phyloP scores from a whole-genome alignment of 2,888 invertebrate species.

The Diarsia brunnea region DNA sequence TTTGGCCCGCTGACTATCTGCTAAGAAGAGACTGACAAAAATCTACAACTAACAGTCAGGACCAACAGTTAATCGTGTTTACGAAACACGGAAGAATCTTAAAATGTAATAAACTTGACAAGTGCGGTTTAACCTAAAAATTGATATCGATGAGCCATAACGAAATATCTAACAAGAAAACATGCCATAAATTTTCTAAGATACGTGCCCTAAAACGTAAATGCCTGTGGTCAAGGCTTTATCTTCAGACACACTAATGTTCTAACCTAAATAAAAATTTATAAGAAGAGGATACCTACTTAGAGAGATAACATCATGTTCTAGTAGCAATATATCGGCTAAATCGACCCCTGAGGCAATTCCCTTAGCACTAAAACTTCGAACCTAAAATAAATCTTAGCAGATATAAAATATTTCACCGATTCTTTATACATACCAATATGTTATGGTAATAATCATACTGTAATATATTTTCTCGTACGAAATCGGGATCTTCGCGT shows the following conservation, averaged over 20 bases:
- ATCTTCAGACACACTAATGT: constrained; percentile 6
- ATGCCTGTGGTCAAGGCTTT: constrained; percentile 12
- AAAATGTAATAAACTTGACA: neutral
- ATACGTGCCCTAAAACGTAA: neutral
- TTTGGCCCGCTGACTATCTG: no score
- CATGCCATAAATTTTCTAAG: neutral
- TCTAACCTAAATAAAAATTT: constrained; percentile 5
- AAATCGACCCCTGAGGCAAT: constrained; percentile 33
- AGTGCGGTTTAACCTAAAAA: neutral
- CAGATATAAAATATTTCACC: constrained; percentile 53
- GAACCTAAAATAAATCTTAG: constrained; percentile 48
- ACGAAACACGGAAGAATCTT: neutral
- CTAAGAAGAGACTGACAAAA: no score
- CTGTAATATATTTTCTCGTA: constrained; percentile 47
- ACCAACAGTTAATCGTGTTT: neutral
- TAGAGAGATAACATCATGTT: constrained; percentile 26
- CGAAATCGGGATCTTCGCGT: constrained; percentile 33
- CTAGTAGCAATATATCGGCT: constrained; percentile 34
- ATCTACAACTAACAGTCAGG: no score
- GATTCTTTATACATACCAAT: constrained; percentile 47
- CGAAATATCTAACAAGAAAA: neutral
- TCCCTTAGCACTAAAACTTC: constrained; percentile 42
- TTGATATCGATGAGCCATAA: neutral
- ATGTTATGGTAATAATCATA: constrained; percentile 43
- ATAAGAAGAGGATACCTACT: constrained; percentile 31